Base-by-base conservation (phyloP, 2,797 vertebrate species). In the Aotus griseimembra region DNA sequence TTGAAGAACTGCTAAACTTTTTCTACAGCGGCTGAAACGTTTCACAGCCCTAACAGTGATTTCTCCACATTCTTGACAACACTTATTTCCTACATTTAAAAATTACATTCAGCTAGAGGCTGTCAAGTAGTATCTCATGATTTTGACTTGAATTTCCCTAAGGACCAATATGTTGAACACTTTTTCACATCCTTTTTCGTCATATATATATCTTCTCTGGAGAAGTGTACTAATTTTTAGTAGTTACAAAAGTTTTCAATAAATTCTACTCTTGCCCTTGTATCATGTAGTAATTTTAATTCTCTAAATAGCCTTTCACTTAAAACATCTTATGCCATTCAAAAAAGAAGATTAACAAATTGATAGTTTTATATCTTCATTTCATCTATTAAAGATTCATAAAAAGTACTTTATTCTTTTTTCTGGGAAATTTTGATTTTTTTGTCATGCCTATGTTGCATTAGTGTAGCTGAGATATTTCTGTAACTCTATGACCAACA, bases 261-360 rank as follows among this genome's bases (percentile, higher is more conserved):
- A 9, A 89, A 97, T 28, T 96, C 3, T 88, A 84, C 87, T 86
- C 36, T 52, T 55, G 20, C 7, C 2, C 79, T 19, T 87, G 30
- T 46, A 88, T 4, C 6, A 46, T 2, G 33, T 10, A 92, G 30
- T 28, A 90, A 97, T 89, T 96, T 96, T 73, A 84, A 92, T 30
- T 93, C 7, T 83, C 22, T 73, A 50, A 86, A 86, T 44, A 97
- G 33, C 5, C 41, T 96, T 96, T 90, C 57, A 93, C 39, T 76
- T 95, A 33, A 72, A 95, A 88, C 7, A 91, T 15, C 48, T 91
- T 30, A 86, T 75, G 30, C 44, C 77, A 72, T 73, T 97, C 36
- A 88, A 94, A 79, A 97, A 97, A 86, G 57, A 1, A 97, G 82
- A 58, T 36, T 36, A 97, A 41, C 12, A 22, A 97, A 94, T 24